phyloP scores from a whole-genome alignment of 2,888 invertebrate species.

The Drosophila percnosoma region DNA sequence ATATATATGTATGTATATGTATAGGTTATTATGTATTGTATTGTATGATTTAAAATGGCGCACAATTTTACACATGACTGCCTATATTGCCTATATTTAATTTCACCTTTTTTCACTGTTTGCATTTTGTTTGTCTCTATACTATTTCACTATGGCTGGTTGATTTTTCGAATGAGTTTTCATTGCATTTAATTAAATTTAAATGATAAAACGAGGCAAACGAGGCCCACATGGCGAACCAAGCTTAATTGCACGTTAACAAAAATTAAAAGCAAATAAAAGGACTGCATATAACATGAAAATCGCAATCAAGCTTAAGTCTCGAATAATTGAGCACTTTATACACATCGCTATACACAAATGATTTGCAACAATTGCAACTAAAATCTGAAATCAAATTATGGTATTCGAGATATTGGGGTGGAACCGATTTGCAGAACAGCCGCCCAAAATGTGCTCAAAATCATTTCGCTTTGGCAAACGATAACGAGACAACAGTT shows the following conservation, averaged over 20 bases:
- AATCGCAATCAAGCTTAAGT: slow-evolving; percentile 50
- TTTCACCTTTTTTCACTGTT: slow-evolving; percentile 79
- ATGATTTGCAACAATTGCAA: slow-evolving; percentile 20
- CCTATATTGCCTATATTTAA: slow-evolving; percentile 79
- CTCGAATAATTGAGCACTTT: slow-evolving; percentile 48
- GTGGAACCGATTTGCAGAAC: slow-evolving; percentile 13
- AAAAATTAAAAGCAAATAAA: slow-evolving; percentile 55
- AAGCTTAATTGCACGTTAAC: slow-evolving; percentile 73
- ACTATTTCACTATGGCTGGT: slow-evolving; percentile 80
- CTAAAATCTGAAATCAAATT: slow-evolving; percentile 10
- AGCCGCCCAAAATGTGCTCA: neutral
- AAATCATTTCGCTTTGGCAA: slow-evolving; percentile 1
- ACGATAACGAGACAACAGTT: slow-evolving; percentile 22
- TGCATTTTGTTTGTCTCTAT: slow-evolving; percentile 78
- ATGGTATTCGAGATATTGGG: neutral
- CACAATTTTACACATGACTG: slow-evolving; percentile 80
- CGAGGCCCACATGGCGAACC: slow-evolving; percentile 16
- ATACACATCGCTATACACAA: slow-evolving; percentile 18
- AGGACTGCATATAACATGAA: slow-evolving; percentile 21
- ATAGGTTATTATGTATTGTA: slow-evolving; percentile 41
- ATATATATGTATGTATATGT: slow-evolving; percentile 30
- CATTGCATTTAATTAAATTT: slow-evolving; percentile 77
- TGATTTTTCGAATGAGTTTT: slow-evolving; percentile 62
- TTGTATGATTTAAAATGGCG: slow-evolving; percentile 71
- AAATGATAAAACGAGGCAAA: slow-evolving; percentile 46